These are phyloP conservation scores for Manis javanica DNA, from an alignment of 2,797 vertebrate genomes.

Conservation along the genomic window DNA sequence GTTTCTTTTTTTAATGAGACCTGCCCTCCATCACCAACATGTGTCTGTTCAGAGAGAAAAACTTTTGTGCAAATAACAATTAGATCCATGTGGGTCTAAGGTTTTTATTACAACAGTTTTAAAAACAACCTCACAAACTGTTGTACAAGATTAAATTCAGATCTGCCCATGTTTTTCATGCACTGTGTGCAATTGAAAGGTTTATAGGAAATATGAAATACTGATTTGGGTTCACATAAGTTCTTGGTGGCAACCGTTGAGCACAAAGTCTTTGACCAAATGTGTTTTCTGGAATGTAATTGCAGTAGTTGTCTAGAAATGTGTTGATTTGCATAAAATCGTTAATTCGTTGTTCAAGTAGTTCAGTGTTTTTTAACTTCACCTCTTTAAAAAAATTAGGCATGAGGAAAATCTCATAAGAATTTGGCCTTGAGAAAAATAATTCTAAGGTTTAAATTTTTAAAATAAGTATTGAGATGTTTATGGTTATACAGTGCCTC, in stretches of 20 bases:
- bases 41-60: conserved; percentile 45
- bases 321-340: background rate
- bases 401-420: background rate
- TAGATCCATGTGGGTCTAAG: conserved; percentile 26
- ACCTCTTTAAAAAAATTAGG: background rate
- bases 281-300: background rate
- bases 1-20: conserved; percentile 80
- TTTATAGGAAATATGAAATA: background rate
- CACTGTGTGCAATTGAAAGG: background rate
- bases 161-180: background rate
- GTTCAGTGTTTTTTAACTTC: background rate
- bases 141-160: conserved; percentile 16
- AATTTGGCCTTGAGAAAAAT: conserved; percentile 42
- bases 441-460: background rate
- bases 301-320: conserved; percentile 23
- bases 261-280: background rate
- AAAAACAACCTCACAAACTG: background rate
- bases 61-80: conserved; percentile 21
- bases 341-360: conserved; percentile 14
- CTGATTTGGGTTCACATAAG: background rate
- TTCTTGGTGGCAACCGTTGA: background rate
- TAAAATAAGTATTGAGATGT: background rate
- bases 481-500: background rate
- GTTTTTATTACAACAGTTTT: conserved; percentile 40
- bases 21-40: background rate